Evolutionary conservation across 2,888 invertebrate genomes (phyloP).

Genomic region (Conus canariensis): DNA sequence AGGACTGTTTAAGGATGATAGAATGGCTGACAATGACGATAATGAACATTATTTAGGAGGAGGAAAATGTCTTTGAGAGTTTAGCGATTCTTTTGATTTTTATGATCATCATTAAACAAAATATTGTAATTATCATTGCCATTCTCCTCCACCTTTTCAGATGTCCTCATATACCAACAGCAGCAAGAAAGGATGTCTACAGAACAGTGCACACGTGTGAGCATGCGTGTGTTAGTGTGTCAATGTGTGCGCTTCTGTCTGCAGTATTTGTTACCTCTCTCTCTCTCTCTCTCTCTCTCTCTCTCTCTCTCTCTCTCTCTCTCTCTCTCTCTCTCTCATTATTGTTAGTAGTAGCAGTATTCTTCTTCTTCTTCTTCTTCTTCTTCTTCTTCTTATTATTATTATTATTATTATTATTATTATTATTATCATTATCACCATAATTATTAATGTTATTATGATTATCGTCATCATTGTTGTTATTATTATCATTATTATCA

Average conservation of each 20-base stretch:
- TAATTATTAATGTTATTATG: no score
- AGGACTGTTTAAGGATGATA: neutral
- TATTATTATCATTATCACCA: no score
- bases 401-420: no score
- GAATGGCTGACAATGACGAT: neutral
- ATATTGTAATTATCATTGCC: neutral
- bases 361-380: neutral
- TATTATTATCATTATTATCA: no score
- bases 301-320: conserved; percentile 39
- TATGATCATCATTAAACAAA: neutral
- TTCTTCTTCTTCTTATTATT: no score
- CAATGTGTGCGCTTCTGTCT: neutral
- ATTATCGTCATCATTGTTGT: no score
- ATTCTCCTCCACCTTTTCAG: neutral
- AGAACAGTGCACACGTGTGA: neutral
- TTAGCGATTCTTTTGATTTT: neutral
- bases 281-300: conserved; percentile 44
- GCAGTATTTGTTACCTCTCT: neutral
- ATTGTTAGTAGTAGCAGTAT: no score
- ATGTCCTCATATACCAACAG: neutral
- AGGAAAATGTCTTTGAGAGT: no score
- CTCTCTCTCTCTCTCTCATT: neutral
- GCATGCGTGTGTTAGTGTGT: conserved; percentile 11
- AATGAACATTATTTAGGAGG: no score
- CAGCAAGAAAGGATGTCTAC: neutral